Evolutionary conservation across 2,113 vertebrate species (phyloP).

Genomic region (Peromyscus polionotus): DNA sequence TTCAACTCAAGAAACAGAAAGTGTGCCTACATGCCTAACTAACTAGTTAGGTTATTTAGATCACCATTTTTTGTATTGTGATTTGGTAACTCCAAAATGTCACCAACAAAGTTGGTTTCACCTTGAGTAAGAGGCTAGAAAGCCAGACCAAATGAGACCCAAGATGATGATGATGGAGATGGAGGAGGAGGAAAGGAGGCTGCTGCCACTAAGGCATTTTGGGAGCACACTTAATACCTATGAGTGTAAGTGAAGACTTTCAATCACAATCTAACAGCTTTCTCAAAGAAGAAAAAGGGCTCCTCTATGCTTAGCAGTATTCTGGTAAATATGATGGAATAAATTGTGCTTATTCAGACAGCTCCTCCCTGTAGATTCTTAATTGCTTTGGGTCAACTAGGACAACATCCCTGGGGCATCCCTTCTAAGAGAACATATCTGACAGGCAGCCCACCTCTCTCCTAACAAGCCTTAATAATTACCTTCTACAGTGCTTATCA

Average conservation of each 20-base stretch:
- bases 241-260: not conserved
- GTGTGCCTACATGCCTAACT: not conserved
- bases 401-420: not conserved
- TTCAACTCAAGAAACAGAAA: not conserved
- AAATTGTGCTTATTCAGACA: not conserved
- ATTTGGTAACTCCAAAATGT: not conserved
- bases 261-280: slow-evolving; percentile 34
- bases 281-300: not conserved
- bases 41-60: not conserved
- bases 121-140: not conserved
- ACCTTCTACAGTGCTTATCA: not conserved
- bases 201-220: no score
- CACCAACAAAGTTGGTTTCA: not conserved
- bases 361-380: not conserved
- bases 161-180: not conserved
- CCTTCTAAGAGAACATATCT: not conserved
- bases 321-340: slow-evolving; percentile 47
- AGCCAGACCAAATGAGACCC: not conserved
- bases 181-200: not conserved
- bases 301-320: not conserved
- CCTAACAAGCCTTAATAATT: not conserved
- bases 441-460: not conserved
- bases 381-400: not conserved
- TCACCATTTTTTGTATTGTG: not conserved
- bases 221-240: not conserved